Conservation (phyloP, 2,797 vertebrate genomes). For the Anguilla megastoma region DNA sequence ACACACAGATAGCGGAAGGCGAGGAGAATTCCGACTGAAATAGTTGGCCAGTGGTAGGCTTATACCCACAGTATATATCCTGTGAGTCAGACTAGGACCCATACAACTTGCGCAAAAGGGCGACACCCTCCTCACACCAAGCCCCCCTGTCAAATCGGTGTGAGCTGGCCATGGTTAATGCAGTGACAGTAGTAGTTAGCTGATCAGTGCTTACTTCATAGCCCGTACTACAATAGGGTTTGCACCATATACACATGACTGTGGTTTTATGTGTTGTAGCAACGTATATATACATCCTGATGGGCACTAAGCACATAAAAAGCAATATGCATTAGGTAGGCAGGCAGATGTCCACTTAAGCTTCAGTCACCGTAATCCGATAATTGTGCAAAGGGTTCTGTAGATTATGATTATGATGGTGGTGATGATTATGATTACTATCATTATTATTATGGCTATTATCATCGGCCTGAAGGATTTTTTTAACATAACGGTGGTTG, state of each 20-base stretch:
- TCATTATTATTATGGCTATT: neutral
- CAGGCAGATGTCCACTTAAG: neutral
- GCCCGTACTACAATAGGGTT: neutral
- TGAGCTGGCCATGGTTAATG: neutral
- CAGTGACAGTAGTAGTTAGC: neutral
- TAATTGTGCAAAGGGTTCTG: neutral
- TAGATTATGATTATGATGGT: neutral
- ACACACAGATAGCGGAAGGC: too few species aligned
- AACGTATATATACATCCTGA: neutral
- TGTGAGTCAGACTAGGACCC: too few species aligned
- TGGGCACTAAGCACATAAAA: neutral
- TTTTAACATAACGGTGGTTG: neutral
- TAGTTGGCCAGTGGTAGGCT: too few species aligned
- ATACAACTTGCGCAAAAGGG: neutral
- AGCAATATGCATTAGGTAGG: conserved; percentile 1
- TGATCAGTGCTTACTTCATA: neutral
- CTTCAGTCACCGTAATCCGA: neutral
- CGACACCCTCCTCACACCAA: neutral
- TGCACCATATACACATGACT: too few species aligned
- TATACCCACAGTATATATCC: too few species aligned
- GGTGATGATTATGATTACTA: neutral
- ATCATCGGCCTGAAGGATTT: neutral
- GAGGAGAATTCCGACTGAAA: too few species aligned
- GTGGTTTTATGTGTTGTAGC: too few species aligned
- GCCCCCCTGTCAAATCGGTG: neutral